Percentiles rank a stretch among this genome's conserved stretches.
These are phyloP conservation scores for Tipula unca DNA, from an alignment of 2,888 invertebrate species.

Conservation along the genomic window DNA sequence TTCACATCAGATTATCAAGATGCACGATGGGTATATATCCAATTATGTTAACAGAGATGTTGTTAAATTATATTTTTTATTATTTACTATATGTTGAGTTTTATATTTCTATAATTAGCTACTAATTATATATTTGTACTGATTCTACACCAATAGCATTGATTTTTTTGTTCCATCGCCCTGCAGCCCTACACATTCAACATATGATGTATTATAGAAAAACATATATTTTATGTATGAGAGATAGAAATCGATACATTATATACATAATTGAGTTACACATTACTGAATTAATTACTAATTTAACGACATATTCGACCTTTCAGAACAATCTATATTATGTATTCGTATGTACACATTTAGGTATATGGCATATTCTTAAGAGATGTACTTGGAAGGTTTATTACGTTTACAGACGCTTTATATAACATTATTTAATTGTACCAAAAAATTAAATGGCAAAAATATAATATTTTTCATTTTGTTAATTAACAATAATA, in stretches of 20 bases:
- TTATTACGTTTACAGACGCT: not conserved
- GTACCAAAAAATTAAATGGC: not conserved
- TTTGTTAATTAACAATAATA: not conserved
- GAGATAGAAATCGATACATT: not conserved
- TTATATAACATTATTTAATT: not conserved
- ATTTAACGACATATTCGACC: not conserved
- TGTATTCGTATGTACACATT: no score
- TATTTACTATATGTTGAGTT: not conserved
- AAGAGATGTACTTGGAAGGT: not conserved
- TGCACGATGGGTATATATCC: no score
- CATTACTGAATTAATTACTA: not conserved
- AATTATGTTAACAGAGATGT: no score
- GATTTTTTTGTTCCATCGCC: not conserved
- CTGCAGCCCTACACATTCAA: not conserved
- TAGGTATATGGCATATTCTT: not conserved
- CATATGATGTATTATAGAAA: not conserved
- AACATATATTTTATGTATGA: not conserved
- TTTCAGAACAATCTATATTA: not conserved
- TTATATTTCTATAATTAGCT: not conserved
- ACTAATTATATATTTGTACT: not conserved
- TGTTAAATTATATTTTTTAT: no score
- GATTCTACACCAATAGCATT: not conserved
- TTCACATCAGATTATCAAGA: no score
- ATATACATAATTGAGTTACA: not conserved
- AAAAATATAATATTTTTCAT: not conserved